These are phyloP conservation scores for Momotus momota DNA, from an alignment of 2,797 vertebrate genomes.

Conservation along the genomic window DNA sequence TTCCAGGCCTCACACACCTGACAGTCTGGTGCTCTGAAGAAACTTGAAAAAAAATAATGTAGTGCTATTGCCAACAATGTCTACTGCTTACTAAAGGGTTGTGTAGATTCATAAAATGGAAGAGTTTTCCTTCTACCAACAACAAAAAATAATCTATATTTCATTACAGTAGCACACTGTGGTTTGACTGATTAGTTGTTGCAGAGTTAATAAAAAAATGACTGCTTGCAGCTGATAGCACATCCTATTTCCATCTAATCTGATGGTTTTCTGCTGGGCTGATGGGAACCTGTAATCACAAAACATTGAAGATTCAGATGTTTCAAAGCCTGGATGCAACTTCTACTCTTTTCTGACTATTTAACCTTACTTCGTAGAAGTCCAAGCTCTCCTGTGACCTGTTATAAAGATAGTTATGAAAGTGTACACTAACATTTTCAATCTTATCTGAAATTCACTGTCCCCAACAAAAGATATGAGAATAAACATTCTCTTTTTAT, in stretches of 20 bases:
- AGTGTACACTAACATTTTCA: background rate
- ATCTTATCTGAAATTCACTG: background rate
- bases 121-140: constrained; percentile 8
- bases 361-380: constrained; percentile 67
- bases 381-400: background rate
- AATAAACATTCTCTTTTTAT: background rate
- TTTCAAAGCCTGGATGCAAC: constrained; percentile 67
- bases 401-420: constrained; percentile 36
- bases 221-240: constrained; percentile 69
- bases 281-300: constrained; percentile 71
- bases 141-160: constrained; percentile 36
- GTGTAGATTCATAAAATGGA: constrained; percentile 32
- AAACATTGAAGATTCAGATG: constrained; percentile 73
- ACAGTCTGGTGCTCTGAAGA: background rate
- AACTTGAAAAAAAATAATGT: background rate
- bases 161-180: constrained; percentile 57
- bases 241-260: constrained; percentile 75
- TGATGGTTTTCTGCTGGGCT: constrained; percentile 72
- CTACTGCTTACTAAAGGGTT: background rate
- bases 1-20: background rate
- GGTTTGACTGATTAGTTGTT: constrained; percentile 68
- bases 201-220: constrained; percentile 75
- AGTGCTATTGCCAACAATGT: background rate
- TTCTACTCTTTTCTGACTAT: constrained; percentile 69
- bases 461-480: background rate